A percentile compares a stretch with the other conserved stretches of the same genome.
Conservation (phyloP, 1,140 invertebrate genomes). For the Oncopodura yosiiana region DNA sequence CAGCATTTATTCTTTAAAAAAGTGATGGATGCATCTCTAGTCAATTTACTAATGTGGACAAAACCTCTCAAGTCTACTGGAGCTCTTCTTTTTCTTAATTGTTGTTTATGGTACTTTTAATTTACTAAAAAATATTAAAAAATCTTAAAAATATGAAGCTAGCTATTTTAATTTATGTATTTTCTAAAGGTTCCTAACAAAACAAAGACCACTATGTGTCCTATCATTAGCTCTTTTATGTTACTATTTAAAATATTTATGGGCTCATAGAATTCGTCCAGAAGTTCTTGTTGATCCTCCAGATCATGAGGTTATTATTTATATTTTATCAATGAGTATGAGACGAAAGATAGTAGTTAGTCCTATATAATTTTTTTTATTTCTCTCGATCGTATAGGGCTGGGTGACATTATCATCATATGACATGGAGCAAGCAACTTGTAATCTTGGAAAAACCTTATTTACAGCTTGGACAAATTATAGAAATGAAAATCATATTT, state of each 20-base stretch:
- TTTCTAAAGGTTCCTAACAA: constrained; percentile 22
- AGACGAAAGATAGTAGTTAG: too few species aligned
- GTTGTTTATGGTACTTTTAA: constrained; percentile 26
- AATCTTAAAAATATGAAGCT: too few species aligned
- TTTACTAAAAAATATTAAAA: neutral
- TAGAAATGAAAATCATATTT: constrained; percentile 23
- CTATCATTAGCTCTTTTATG: constrained; percentile 11
- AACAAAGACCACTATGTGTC: constrained; percentile 27
- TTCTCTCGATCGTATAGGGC: too few species aligned
- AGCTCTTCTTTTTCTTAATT: constrained; percentile 21
- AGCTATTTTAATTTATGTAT: too few species aligned
- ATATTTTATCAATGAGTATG: too few species aligned
- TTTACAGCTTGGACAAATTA: constrained; percentile 15
- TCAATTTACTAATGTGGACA: constrained; percentile 29
- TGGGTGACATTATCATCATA: constrained; percentile 30
- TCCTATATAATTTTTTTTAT: too few species aligned
- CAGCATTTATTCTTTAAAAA: neutral
- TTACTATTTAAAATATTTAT: constrained; percentile 24
- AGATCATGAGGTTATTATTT: constrained; percentile 30
- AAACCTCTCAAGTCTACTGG: constrained; percentile 25
- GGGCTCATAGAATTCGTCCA: constrained; percentile 26
- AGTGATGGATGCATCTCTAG: constrained; percentile 31
- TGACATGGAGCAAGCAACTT: constrained; percentile 20
- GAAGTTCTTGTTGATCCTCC: constrained; percentile 33
- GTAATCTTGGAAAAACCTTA: constrained; percentile 13